A percentile compares a stretch with the other conserved stretches of the same genome.
Evolutionary conservation across 2,797 vertebrate species (phyloP).

Genomic region (Tinamus major): DNA sequence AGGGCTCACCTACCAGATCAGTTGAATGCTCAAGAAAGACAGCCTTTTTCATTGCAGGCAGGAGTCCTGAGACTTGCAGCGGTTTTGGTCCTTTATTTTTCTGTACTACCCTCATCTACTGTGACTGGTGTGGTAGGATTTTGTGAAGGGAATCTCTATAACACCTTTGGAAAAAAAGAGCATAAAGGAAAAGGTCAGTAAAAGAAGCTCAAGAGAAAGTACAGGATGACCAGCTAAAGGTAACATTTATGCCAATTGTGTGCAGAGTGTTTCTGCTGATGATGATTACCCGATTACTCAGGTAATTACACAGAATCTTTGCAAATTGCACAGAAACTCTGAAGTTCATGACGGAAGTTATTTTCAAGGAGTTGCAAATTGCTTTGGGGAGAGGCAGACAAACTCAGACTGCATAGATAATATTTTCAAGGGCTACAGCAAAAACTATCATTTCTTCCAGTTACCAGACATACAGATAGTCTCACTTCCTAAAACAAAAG

Average conservation of each 20-base stretch:
- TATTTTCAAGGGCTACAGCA: neutral
- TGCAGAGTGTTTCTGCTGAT: neutral
- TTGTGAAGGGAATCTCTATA: neutral
- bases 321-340: too few relatives aligned
- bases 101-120: neutral
- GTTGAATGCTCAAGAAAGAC: neutral
- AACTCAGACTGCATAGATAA: neutral
- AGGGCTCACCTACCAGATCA: neutral
- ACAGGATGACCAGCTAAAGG: neutral
- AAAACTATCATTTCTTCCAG: neutral
- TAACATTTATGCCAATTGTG: neutral
- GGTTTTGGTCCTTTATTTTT: neutral
- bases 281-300: neutral
- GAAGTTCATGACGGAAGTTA: neutral
- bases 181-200: neutral
- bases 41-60: neutral
- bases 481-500: neutral
- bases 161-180: neutral
- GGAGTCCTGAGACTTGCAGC: neutral
- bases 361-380: neutral
- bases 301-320: neutral
- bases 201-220: neutral
- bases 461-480: accelerated
- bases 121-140: neutral
- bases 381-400: neutral